Conservation (phyloP, 2,888 invertebrate species). For the Lathronympha strigana region DNA sequence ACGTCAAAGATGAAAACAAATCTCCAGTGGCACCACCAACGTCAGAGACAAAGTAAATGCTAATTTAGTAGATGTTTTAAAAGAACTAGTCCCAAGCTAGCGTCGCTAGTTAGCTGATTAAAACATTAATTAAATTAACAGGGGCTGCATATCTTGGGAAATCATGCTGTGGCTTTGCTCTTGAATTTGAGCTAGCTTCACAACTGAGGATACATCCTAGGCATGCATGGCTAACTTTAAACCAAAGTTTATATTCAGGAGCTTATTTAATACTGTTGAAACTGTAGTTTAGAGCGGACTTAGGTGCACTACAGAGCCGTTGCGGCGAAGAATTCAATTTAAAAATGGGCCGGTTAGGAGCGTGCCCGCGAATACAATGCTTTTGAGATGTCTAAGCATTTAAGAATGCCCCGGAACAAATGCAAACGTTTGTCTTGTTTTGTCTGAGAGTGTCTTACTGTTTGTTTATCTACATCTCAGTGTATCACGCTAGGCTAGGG, state of each 20-base stretch:
- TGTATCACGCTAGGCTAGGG: constrained; percentile 3
- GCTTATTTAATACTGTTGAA: constrained; percentile 25
- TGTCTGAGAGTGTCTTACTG: constrained; percentile 14
- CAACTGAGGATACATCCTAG: constrained; percentile 18
- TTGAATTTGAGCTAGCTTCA: constrained; percentile 43
- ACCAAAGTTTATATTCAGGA: constrained; percentile 18
- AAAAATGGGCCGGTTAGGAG: constrained; percentile 31
- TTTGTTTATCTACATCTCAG: constrained; percentile 7
- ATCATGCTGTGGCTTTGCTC: constrained; percentile 58
- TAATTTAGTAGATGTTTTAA: constrained; percentile 49
- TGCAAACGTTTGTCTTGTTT: constrained; percentile 24
- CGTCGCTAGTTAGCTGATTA: constrained; percentile 70
- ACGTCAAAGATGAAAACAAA: constrained; percentile 33
- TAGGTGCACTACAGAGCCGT: constrained; percentile 34
- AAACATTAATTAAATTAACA: constrained; percentile 75
- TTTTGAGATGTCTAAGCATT: constrained; percentile 24
- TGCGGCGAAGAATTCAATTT: constrained; percentile 35
- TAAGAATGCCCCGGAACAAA: constrained; percentile 14
- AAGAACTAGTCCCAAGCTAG: constrained; percentile 48
- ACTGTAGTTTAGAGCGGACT: constrained; percentile 31
- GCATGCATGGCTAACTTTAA: constrained; percentile 9
- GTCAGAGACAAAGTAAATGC: constrained; percentile 44
- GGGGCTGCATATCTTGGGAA: constrained; percentile 67
- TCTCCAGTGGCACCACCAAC: constrained; percentile 33
- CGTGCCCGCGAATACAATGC: constrained; percentile 26